A percentile compares a stretch with the other conserved stretches of the same genome.
Conservation (phyloP, 2,797 vertebrate genomes). For the Margarornis squamiger region DNA sequence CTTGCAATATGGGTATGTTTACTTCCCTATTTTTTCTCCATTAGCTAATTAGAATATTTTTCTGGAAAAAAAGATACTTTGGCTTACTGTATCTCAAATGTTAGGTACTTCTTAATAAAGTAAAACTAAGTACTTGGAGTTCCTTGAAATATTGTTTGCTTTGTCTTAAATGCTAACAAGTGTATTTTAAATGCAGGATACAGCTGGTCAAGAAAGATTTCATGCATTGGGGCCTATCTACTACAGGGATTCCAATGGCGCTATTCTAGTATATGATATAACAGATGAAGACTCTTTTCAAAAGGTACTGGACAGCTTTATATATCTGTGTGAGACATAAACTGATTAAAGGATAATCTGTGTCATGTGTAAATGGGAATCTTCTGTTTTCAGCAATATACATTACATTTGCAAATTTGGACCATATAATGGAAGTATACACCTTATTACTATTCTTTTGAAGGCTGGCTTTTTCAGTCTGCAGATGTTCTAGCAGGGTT, state of each 20-base stretch:
- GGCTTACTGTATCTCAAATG: not conserved
- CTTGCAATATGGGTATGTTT: slow-evolving; percentile 96
- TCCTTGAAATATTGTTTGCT: not conserved
- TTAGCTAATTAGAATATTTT: not conserved
- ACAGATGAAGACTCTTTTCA: slow-evolving; percentile 99
- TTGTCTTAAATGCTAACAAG: slow-evolving; percentile 22
- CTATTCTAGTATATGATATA: slow-evolving; percentile 96
- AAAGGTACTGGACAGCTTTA: slow-evolving; percentile 81
- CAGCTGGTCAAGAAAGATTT: slow-evolving; percentile 96
- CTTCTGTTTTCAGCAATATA: not conserved
- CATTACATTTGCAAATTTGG: not conserved
- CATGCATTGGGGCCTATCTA: slow-evolving; percentile 98
- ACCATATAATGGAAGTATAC: not conserved
- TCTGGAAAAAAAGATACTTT: not conserved
- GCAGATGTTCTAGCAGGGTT: not conserved
- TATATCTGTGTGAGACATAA: not conserved
- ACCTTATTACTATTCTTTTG: not conserved
- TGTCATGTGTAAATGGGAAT: not conserved
- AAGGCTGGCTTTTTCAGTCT: not conserved
- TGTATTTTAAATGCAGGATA: slow-evolving; percentile 84
- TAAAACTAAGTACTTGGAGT: not conserved
- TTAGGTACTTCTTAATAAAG: not conserved
- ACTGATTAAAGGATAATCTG: not conserved
- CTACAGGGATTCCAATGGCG: slow-evolving; percentile 99
- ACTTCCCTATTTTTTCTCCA: not conserved